A percentile compares a stretch with the other conserved stretches of the same genome.
phyloP scores from a whole-genome alignment of 2,797 vertebrate species.

The Micropoecilia bifurca region DNA sequence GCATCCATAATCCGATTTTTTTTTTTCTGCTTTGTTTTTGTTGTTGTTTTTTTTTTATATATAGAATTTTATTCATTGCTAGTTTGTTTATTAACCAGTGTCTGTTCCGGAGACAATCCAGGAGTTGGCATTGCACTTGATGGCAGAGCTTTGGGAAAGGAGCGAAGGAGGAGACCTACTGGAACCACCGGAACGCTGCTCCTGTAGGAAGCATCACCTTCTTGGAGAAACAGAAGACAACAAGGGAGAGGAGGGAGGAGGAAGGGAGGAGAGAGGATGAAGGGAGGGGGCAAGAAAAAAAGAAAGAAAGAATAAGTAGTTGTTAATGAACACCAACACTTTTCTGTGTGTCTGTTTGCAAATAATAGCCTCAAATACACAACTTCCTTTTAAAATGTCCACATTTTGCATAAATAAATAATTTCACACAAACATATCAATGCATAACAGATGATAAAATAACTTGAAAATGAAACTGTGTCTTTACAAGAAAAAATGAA shows the following conservation, averaged over 20 bases:
- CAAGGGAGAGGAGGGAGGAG: slow-evolving; percentile 24
- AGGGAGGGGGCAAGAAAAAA: background rate
- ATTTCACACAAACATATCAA: background rate
- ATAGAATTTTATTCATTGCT: slow-evolving; percentile 65
- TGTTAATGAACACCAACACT: slow-evolving; percentile 54
- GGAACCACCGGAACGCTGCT: slow-evolving; percentile 99
- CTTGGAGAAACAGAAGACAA: slow-evolving; percentile 86
- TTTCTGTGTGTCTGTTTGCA: slow-evolving; percentile 13
- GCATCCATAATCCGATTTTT: slow-evolving; percentile 87
- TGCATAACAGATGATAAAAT: background rate
- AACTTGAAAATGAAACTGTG: background rate
- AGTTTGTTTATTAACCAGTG: slow-evolving; percentile 87
- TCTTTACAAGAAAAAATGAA: background rate
- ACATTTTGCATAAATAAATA: background rate
- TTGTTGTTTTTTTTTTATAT: slow-evolving; percentile 32
- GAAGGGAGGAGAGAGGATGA: background rate
- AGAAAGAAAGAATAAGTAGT: slow-evolving; percentile 26
- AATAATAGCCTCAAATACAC: slow-evolving; percentile 19
- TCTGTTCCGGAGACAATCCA: slow-evolving; percentile 94
- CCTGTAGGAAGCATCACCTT: slow-evolving; percentile 99
- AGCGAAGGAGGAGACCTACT: slow-evolving; percentile 86
- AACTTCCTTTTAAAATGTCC: background rate
- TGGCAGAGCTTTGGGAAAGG: slow-evolving; percentile 88
- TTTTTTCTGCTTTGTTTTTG: slow-evolving; percentile 57
- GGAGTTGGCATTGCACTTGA: slow-evolving; percentile 99